Conservation (phyloP, 2,113 vertebrate genomes). For the Physeter macrocephalus region DNA sequence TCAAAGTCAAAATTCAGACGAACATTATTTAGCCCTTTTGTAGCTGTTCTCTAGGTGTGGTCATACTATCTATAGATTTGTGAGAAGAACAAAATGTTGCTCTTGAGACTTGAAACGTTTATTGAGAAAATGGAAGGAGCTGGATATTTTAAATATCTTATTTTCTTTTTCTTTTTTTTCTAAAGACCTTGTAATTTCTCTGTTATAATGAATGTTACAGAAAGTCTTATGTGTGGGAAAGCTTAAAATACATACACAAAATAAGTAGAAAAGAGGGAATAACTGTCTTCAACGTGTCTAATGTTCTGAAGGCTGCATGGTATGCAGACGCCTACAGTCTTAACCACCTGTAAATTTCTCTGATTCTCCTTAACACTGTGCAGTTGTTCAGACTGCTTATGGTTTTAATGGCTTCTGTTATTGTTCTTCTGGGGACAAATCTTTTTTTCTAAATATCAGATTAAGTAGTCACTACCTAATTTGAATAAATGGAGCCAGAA, state of each 20-base stretch:
- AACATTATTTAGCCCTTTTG: neutral
- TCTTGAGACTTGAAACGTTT: neutral
- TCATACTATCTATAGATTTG: neutral
- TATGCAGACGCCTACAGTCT: neutral
- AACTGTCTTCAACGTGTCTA: neutral
- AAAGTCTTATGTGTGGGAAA: neutral
- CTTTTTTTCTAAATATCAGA: neutral
- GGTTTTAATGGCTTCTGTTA: neutral
- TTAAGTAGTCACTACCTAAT: slow-evolving; percentile 31
- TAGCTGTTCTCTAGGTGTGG: neutral
- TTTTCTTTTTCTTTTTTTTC: neutral
- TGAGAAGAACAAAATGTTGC: neutral
- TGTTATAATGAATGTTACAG: neutral
- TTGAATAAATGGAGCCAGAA: slow-evolving; percentile 44
- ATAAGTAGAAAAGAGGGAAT: neutral
- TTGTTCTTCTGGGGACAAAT: slow-evolving; percentile 10
- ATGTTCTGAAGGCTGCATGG: neutral
- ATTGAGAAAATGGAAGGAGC: neutral
- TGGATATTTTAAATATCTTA: neutral
- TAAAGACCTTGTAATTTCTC: neutral
- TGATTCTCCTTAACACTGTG: neutral
- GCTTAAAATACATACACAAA: neutral
- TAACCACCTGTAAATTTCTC: neutral
- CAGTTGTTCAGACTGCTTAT: neutral
- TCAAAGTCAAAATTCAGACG: neutral